Conservation (phyloP, 2,888 invertebrate species). For the Eilema depressum region DNA sequence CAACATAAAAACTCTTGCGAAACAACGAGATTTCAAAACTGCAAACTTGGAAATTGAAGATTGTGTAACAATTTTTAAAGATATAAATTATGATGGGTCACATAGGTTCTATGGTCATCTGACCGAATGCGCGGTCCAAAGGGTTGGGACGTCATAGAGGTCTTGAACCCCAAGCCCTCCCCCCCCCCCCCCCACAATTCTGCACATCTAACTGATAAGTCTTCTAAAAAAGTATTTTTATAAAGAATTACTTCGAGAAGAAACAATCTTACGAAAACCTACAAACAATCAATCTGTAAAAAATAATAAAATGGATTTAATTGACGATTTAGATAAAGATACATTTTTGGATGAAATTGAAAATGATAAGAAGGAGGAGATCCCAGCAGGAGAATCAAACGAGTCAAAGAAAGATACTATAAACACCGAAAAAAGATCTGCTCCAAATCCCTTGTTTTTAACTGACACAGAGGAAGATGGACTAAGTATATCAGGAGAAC, state of each 20-base stretch:
- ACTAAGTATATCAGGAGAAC: background rate
- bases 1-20: background rate
- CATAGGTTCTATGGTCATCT: background rate
- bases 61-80: background rate
- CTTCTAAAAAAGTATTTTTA: too few relatives aligned
- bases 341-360: background rate
- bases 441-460: background rate
- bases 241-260: background rate
- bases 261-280: background rate
- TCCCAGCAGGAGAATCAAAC: background rate
- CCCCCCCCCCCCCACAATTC: too few relatives aligned
- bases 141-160: too few relatives aligned
- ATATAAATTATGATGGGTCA: accelerated
- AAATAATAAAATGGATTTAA: background rate
- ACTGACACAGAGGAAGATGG: constrained; percentile 10
- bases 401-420: background rate
- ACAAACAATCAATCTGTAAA: background rate
- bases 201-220: too few relatives aligned
- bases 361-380: background rate
- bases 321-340: constrained; percentile 5
- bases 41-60: background rate
- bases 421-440: background rate
- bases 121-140: too few relatives aligned
- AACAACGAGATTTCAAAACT: background rate
- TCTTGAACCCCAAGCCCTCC: too few relatives aligned